Evolutionary conservation across 2,113 vertebrate genomes (phyloP).

Genomic region (Nibea coibor): DNA sequence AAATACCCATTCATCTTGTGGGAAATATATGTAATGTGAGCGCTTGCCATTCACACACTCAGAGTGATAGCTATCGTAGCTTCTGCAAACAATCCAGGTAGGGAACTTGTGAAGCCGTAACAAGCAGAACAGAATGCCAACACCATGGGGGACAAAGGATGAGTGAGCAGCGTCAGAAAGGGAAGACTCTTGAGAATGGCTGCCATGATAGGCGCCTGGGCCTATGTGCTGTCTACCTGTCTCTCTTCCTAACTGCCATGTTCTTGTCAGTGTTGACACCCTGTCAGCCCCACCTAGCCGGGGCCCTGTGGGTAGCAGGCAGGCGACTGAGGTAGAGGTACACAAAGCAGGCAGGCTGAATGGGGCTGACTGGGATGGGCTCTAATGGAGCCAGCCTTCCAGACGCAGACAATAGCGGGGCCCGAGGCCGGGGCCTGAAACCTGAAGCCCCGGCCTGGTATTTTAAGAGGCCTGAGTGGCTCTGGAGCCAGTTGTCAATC

Average conservation of each 20-base stretch:
- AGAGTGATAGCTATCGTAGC: conserved; percentile 39
- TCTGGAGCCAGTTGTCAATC: conserved; percentile 90
- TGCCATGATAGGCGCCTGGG: conserved; percentile 78
- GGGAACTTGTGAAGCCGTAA: conserved; percentile 61
- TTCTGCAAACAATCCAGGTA: conserved; percentile 39
- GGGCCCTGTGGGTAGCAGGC: conserved; percentile 74
- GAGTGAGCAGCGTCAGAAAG: conserved; percentile 71
- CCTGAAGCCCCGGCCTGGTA: conserved; percentile 85
- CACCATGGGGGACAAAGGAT: conserved; percentile 72
- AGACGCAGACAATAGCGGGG: conserved; percentile 84
- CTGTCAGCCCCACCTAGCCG: conserved; percentile 77
- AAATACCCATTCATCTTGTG: conserved; percentile 44
- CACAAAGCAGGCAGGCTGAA: conserved; percentile 82
- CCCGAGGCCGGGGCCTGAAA: conserved; percentile 86
- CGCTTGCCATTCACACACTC: conserved; percentile 33
- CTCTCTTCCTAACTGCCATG: conserved; percentile 71
- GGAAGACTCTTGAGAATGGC: conserved; percentile 71
- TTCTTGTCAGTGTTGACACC: conserved; percentile 76
- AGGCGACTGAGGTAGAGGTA: conserved; percentile 70
- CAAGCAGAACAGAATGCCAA: conserved; percentile 70
- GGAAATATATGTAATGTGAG: conserved; percentile 50
- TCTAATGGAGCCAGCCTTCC: conserved; percentile 80
- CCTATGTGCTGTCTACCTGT: conserved; percentile 74
- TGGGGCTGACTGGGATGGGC: conserved; percentile 76
- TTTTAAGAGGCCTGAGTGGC: conserved; percentile 89